Base-by-base conservation (phyloP, 1,140 invertebrate genomes). In the Maconellicoccus hirsutus region DNA sequence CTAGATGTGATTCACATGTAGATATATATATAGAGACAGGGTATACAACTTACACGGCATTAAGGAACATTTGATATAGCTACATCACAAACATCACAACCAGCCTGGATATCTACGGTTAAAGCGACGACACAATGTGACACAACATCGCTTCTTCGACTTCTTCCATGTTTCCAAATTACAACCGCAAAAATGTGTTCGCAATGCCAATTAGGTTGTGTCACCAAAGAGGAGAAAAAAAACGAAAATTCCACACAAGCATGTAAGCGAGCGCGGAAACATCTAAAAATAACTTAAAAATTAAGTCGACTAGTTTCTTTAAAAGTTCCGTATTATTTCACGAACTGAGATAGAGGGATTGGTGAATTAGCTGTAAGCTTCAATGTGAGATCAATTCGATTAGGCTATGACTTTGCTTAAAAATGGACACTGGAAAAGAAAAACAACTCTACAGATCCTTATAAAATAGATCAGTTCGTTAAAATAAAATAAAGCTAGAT, bases 41-140 rank as follows among this genome's bases (percentile, higher is more conserved):
- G 25, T 66, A 66, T 66, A 52, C 25, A 66, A 66, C 61, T 23
- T 66, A 66, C n/a, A 33, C 16, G 19, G 61, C 61, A 66, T 66
- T 66, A 66, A 66, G 61, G 61, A 66, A 66, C 61, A 66, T 66
- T 66, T 22, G 61, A 66, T 66, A 66, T 66, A 66, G 61, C 61
- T 66, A 66, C 21, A 66, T 66, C 61, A 66, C 61, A 66, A 66
- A 66, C 61, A 66, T 66, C 61, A 66, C 61, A 66, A 66, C 61
- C 61, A 66, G 61, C 61, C 61, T 26, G 25, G 61, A 23, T 66
- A 66, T 26, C 61, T 66, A 66, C 61, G 22, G 19, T 22, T 66
- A 25, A 59, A 52, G 42, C 42, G n/a, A 52, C 42, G 12, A 33
- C 42, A 52, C 42, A 14, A 3, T 3, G 42, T 52, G 42, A 52